Conservation (phyloP, 2,113 vertebrate genomes). For the Syrrhaptes paradoxus region DNA sequence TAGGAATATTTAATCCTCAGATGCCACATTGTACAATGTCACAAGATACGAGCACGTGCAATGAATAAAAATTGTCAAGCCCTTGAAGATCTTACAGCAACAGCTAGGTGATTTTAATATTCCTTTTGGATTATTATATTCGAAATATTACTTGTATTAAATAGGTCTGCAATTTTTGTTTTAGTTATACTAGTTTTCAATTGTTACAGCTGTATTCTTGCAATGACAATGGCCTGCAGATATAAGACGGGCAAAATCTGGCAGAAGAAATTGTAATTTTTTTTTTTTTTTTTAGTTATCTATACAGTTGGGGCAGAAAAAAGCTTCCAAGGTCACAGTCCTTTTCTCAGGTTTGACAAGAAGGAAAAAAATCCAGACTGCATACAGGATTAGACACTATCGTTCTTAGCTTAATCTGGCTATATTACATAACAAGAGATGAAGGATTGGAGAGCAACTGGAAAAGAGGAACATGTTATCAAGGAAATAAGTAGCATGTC, state of each 20-base stretch:
- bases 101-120: not conserved
- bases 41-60: fast-evolving
- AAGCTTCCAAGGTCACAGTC: not conserved
- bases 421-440: not conserved
- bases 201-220: not conserved
- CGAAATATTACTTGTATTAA: not conserved
- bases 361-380: not conserved
- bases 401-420: not conserved
- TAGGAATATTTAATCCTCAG: not conserved
- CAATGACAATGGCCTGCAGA: not conserved
- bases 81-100: not conserved
- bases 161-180: not conserved
- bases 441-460: not conserved
- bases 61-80: not conserved
- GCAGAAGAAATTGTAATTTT: not conserved
- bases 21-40: not conserved
- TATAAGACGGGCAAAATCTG: not conserved
- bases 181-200: not conserved
- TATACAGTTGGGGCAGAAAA: not conserved
- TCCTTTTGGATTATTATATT: not conserved
- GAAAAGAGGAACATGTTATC: not conserved
- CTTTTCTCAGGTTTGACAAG: not conserved
- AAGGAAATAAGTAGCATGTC: not conserved
- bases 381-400: not conserved
- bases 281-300: no score